A percentile compares a stretch with the other conserved stretches of the same genome.
phyloP scores from a whole-genome alignment of 92 coral and sea anemone species.

The Isaurus tuberculatus region DNA sequence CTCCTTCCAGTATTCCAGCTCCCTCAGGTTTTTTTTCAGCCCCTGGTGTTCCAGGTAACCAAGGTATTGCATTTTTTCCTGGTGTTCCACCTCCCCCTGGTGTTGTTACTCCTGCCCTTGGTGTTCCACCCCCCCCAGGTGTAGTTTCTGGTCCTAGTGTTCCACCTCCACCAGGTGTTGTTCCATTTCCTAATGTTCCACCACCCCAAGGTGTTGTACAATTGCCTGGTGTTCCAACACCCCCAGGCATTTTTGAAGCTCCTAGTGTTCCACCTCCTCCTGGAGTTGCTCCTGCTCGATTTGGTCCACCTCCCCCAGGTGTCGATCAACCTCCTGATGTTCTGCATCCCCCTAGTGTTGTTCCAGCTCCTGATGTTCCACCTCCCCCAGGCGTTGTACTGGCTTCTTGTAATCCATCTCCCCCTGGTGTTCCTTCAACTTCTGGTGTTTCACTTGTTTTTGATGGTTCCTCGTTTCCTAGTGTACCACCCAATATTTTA shows the following conservation, averaged over 20 bases:
- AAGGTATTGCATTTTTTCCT: slow-evolving; percentile 42
- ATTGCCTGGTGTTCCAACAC: slow-evolving; percentile 44
- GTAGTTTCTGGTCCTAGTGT: slow-evolving; percentile 39
- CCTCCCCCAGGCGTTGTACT: slow-evolving; percentile 50
- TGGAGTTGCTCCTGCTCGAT: slow-evolving; percentile 30
- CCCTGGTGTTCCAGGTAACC: neutral
- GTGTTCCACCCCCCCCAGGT: slow-evolving; percentile 51
- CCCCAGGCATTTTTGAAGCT: slow-evolving; percentile 32
- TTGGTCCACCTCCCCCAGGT: slow-evolving; percentile 43
- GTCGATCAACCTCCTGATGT: slow-evolving; percentile 29
- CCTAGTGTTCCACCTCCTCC: slow-evolving; percentile 47
- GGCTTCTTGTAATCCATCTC: slow-evolving; percentile 38
- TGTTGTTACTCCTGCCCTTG: no score
- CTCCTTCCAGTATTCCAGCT: neutral
- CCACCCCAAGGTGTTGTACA: slow-evolving; percentile 34
- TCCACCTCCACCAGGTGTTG: slow-evolving; percentile 53
- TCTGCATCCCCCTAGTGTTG: slow-evolving; percentile 39
- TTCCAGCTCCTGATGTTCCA: slow-evolving; percentile 34
- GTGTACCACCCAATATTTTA: slow-evolving; percentile 47
- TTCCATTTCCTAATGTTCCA: slow-evolving; percentile 51
- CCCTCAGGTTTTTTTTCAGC: neutral
- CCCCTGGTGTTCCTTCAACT: slow-evolving; percentile 47
- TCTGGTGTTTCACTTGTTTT: neutral
- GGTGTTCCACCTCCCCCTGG: slow-evolving; percentile 59
- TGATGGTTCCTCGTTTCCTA: slow-evolving; percentile 10